Base-by-base conservation (phyloP, 2,888 invertebrate genomes). In the Mesochorus sp. region DNA sequence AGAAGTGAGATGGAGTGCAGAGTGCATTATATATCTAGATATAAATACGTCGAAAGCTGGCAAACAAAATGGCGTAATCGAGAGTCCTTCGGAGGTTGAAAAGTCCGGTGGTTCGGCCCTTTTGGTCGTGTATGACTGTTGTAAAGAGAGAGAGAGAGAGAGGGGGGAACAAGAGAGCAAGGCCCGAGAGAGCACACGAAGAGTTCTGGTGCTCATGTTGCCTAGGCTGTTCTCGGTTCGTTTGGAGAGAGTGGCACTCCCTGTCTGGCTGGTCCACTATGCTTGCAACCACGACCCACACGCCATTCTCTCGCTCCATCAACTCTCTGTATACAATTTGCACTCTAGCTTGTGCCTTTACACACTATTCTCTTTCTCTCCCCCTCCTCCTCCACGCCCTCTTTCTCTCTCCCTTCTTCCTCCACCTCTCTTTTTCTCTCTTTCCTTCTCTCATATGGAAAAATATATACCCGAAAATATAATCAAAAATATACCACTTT, bases 161-260 rank as follows among this genome's bases (percentile, higher is more conserved):
- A 62, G 31, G 44, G n/a, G n/a, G n/a, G n/a, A n/a, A n/a, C 26
- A 70, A 64, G n/a, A 14, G 59, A 59, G 55, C 17, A 37, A 37
- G 39, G 14, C 49, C 34, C n/a, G n/a, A n/a, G n/a, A n/a, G 19
- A 42, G 47, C 59, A 39, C 19, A 57, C 39, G 76, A 66, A 76
- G 72, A 62, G 74, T 51, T 47, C 61, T 49, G 72, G 61, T 53
- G 67, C 64, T 49, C 67, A 39, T 73, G 76, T 72, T 70, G 62
- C 39, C 77, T 55, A 73, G 75, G 73, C 68, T 47, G 68, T 61
- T 71, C 67, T 80, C 71, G 73, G 82, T 80, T 82, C 79, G 82
- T 85, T 86, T 82, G 81, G 80, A 84, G 47, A 47, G 70, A 42
- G 86, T 85, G 89, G 88, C 90, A 90, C 90, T 89, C 90, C 90